Evolutionary conservation across 2,113 vertebrate genomes (phyloP), one percentile per base, ranked within the genome.

Genomic region (Xiphophorus couchianus): DNA sequence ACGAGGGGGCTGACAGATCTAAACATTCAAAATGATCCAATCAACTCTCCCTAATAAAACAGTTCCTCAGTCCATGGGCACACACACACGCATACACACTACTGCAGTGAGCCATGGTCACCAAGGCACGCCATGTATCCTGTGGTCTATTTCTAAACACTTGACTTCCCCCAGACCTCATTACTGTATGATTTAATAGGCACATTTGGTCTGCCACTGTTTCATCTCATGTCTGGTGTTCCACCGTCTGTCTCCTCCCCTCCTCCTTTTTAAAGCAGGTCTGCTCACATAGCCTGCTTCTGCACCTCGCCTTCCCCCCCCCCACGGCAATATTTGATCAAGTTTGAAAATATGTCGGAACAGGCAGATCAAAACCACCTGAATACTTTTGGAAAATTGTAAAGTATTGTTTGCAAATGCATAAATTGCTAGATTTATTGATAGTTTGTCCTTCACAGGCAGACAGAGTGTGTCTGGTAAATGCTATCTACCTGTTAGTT

Each of bases 11-110:
- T 72, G 73, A 81, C 71, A 75, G 77, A 84, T 85, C 69, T 85
- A 75, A 86, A 82, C 82, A 81, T 84, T 62, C 67, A 84, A 71
- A 78, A 74, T 83, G 81, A 89, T 76, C 78, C 73, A 84, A 85
- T 88, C 81, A 80, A 76, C 70, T 62, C 62, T 84, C 14, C 62
- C 73, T 81, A 77, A 83, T 68, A 71, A 80, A 71, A 80, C 29
- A 82, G 35, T 62, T 35, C 71, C 61, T 51, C 39, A 62, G 74
- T 69, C 64, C 27, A 51, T 60, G 37, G 2, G 35, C 35, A 12
- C 35, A 37, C 71, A 73, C 75, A 70, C 35, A 42, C 51, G 65
- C n/a, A 15, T 5, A 76, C 33, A 72, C 31, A 75, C 69, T 27
- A 22, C 66, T 22, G 51, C 35, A 80, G 25, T 51, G 66, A 62